Percentiles rank a stretch among this genome's conserved stretches.
These are phyloP conservation scores for Dicrurus megarhynchus DNA, from an alignment of 2,113 vertebrate species.

Conservation along the genomic window DNA sequence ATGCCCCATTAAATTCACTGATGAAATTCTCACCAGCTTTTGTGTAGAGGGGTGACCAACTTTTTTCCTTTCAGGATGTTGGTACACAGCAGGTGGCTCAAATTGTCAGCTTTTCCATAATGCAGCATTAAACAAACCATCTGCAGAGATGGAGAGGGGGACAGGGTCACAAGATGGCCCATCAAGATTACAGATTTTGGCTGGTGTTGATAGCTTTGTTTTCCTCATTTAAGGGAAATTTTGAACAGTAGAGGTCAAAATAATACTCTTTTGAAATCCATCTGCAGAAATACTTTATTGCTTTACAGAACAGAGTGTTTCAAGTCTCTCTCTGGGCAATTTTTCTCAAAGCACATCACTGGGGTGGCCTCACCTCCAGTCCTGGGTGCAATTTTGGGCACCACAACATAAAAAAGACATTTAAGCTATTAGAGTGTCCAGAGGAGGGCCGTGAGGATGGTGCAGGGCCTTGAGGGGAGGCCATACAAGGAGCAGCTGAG, in stretches of 20 bases:
- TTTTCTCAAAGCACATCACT: neutral
- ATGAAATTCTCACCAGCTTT: neutral
- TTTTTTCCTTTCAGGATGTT: constrained; percentile 15
- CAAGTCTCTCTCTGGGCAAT: neutral
- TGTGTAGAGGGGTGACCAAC: neutral
- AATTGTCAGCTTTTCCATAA: constrained; percentile 43
- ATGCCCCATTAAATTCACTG: neutral
- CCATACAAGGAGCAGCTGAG: neutral
- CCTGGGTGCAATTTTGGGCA: neutral
- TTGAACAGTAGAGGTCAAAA: neutral
- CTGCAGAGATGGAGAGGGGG: neutral
- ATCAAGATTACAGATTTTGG: constrained; percentile 8
- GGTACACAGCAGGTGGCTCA: constrained; percentile 42
- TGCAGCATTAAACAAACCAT: neutral
- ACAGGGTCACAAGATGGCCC: constrained; percentile 33
- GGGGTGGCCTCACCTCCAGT: neutral
- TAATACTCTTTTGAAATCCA: neutral
- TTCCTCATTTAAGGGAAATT: neutral
- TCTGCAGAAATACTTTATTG: neutral
- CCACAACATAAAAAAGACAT: neutral
- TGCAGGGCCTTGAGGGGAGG: neutral
- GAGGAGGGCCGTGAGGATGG: neutral
- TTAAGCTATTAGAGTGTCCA: neutral
- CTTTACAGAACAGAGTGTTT: neutral
- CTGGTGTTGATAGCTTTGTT: constrained; percentile 18